Evolutionary conservation across 2,797 vertebrate species (phyloP).

Genomic region (Aotus griseimembra): DNA sequence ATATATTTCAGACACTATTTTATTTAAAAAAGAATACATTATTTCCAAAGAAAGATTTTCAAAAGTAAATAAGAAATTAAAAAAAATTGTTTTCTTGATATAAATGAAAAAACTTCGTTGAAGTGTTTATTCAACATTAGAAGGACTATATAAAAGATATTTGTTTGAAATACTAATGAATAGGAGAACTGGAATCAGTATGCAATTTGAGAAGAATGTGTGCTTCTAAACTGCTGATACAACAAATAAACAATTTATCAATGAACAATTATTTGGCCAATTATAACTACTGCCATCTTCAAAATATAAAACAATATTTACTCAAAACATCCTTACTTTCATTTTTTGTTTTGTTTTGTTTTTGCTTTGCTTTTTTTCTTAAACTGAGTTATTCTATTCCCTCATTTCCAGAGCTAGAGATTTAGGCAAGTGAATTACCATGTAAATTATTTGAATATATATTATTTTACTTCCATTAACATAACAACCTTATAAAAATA

Average conservation of each 20-base stretch:
- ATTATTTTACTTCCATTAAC: background rate
- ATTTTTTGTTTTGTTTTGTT: background rate
- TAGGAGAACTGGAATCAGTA: background rate
- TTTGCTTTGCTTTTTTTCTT: background rate
- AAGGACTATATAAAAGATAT: background rate
- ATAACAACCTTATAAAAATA: background rate
- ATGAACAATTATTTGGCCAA: background rate
- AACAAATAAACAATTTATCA: background rate
- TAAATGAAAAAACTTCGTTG: slow-evolving; percentile 16
- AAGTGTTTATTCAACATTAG: background rate
- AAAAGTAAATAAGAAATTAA: slow-evolving; percentile 42
- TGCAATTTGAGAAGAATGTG: background rate
- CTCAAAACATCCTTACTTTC: background rate
- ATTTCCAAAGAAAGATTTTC: slow-evolving; percentile 10
- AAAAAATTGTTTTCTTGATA: background rate
- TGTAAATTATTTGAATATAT: background rate
- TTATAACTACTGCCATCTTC: background rate
- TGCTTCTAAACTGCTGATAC: background rate
- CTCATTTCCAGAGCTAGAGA: background rate
- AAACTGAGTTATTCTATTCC: background rate
- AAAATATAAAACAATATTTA: background rate
- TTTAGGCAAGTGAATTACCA: background rate
- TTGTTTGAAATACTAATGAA: background rate
- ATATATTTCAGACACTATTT: background rate
- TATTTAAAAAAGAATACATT: background rate